Conservation (phyloP, 92 coral and sea anemone genomes). For the Hydrozoanthus gracilis region DNA sequence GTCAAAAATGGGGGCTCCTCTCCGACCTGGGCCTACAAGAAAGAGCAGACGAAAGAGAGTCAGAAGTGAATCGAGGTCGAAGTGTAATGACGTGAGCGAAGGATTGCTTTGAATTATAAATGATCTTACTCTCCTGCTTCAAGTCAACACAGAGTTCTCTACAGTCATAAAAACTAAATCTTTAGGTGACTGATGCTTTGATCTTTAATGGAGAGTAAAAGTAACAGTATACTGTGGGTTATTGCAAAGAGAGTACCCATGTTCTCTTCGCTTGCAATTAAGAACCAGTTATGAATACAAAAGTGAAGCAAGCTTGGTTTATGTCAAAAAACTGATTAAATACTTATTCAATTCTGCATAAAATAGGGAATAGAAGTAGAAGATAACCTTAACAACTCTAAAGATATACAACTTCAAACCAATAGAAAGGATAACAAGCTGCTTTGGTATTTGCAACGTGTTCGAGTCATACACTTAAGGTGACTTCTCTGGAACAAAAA, state of each 20-base stretch:
- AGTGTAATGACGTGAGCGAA: slow-evolving; percentile 89
- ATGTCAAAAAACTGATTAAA: slow-evolving; percentile 11
- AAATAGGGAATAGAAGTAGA: neutral
- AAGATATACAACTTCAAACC: neutral
- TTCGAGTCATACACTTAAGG: slow-evolving; percentile 5
- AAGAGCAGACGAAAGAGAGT: slow-evolving; percentile 70
- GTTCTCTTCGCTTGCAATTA: slow-evolving; percentile 21
- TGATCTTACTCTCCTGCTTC: slow-evolving; percentile 61
- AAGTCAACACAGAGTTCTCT: slow-evolving; percentile 45
- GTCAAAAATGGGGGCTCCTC: slow-evolving; percentile 98
- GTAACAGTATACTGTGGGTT: neutral
- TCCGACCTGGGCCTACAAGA: slow-evolving; percentile 82
- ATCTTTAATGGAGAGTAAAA: slow-evolving; percentile 11
- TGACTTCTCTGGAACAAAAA: slow-evolving; percentile 40
- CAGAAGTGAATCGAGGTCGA: slow-evolving; percentile 48
- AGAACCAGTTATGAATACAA: slow-evolving; percentile 14
- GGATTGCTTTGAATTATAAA: slow-evolving; percentile 90
- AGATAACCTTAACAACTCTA: neutral
- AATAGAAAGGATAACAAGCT: neutral
- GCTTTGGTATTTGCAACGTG: slow-evolving; percentile 37
- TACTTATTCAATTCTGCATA: slow-evolving; percentile 24
- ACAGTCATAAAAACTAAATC: slow-evolving; percentile 45
- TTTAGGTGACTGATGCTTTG: slow-evolving; percentile 20
- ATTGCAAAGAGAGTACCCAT: slow-evolving; percentile 16
- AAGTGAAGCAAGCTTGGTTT: slow-evolving; percentile 11